Evolutionary conservation across 1,140 invertebrate species (phyloP).

Genomic region (Aphidius ervi): DNA sequence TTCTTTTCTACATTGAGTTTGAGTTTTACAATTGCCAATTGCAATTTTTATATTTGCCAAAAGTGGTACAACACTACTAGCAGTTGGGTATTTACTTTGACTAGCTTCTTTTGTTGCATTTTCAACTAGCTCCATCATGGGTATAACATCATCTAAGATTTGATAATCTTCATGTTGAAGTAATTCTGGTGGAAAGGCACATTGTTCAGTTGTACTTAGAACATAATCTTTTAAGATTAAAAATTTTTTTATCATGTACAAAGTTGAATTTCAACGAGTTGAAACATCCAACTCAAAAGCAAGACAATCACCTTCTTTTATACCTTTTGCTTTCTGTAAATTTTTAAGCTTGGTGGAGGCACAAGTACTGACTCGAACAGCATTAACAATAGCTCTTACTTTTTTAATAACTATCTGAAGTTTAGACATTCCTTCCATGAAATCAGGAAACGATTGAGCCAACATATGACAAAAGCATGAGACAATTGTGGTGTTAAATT

Average conservation of each 20-base stretch:
- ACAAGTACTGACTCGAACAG: constrained; percentile 6
- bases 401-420: neutral
- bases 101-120: constrained; percentile 18
- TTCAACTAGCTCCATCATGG: constrained; percentile 22
- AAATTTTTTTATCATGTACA: constrained; percentile 44
- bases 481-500: too few species aligned
- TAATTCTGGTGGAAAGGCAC: constrained; percentile 38
- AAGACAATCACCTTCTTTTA: constrained; percentile 21
- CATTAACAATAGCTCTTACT: constrained; percentile 2
- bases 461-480: constrained; percentile 47
- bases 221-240: constrained; percentile 33
- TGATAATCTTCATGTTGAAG: constrained; percentile 35
- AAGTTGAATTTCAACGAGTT: constrained; percentile 28
- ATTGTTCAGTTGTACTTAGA: constrained; percentile 34
- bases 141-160: constrained; percentile 18
- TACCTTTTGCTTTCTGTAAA: constrained; percentile 22
- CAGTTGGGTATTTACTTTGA: constrained; percentile 2
- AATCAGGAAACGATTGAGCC: constrained; percentile 22
- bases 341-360: constrained; percentile 25
- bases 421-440: constrained; percentile 2
- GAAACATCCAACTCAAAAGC: constrained; percentile 23
- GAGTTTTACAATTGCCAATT: neutral
- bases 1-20: constrained; percentile 6
- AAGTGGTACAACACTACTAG: constrained; percentile 12
- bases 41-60: constrained; percentile 1